Evolutionary conservation across 2,888 invertebrate species (phyloP).

Genomic region (Tinea trinotella): DNA sequence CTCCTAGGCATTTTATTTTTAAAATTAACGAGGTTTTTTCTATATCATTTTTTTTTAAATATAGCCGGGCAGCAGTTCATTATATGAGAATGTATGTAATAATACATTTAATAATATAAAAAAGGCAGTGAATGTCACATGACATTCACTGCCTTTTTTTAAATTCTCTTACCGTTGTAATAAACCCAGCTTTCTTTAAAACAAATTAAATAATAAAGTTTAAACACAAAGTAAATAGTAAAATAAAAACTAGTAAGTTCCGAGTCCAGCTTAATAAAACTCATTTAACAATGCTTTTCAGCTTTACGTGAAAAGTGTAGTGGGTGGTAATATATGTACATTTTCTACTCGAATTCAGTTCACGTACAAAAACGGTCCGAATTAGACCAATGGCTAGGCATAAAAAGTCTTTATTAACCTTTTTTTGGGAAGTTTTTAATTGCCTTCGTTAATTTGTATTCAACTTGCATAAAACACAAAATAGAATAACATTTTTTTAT

Average conservation of each 20-base stretch:
- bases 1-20: no score
- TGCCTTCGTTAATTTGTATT: conserved; percentile 13
- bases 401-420: conserved; percentile 9
- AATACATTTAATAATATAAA: no score
- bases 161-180: no score
- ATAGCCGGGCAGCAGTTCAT: no score
- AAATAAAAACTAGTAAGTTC: not conserved
- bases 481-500: no score
- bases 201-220: no score
- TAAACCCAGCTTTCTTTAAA: no score
- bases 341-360: conserved; percentile 11
- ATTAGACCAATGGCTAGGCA: not conserved
- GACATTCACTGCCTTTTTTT: no score
- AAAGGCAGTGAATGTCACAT: no score
- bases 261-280: not conserved
- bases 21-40: no score
- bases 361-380: conserved; percentile 17
- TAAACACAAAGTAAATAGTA: not conserved
- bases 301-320: not conserved
- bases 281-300: conserved; percentile 4
- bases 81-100: no score
- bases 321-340: conserved; percentile 5
- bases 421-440: conserved; percentile 9
- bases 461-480: not conserved
- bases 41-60: no score